Conservation (phyloP, 2,113 vertebrate species). For the Vulpes vulpes region DNA sequence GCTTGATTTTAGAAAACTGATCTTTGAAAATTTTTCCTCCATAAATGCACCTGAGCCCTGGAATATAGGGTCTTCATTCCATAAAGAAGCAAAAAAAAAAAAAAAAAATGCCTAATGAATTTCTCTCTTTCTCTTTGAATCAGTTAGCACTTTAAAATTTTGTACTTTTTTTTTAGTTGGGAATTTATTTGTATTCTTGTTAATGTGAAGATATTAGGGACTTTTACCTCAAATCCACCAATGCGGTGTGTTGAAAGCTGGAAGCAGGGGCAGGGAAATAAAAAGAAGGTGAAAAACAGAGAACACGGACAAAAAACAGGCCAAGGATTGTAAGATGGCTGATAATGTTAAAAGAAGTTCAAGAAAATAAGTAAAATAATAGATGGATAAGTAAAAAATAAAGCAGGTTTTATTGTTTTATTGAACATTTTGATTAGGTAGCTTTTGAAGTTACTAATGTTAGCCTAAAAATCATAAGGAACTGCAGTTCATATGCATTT, state of each 20-base stretch:
- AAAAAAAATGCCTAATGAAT: neutral
- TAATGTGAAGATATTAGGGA: neutral
- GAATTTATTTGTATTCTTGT: neutral
- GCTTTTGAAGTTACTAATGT: conserved; percentile 11
- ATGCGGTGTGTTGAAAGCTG: neutral
- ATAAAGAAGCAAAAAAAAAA: neutral
- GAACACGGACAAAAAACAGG: neutral
- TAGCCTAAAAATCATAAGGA: neutral
- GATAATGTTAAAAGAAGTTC: neutral
- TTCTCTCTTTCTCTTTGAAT: neutral
- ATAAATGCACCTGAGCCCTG: neutral
- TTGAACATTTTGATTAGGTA: conserved; percentile 2
- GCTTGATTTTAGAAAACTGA: conserved; percentile 36
- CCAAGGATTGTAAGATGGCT: neutral
- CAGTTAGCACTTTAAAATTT: neutral
- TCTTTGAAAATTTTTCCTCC: neutral
- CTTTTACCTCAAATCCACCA: neutral
- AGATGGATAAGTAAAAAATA: neutral
- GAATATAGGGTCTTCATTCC: neutral
- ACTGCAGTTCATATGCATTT: neutral
- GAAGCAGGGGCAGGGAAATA: neutral
- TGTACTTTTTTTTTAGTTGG: neutral
- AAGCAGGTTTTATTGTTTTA: neutral
- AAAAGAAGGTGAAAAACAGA: neutral
- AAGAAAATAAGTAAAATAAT: neutral